These are phyloP conservation scores for Stigmatopora nigra DNA, from an alignment of 2,113 vertebrate species.

Conservation along the genomic window DNA sequence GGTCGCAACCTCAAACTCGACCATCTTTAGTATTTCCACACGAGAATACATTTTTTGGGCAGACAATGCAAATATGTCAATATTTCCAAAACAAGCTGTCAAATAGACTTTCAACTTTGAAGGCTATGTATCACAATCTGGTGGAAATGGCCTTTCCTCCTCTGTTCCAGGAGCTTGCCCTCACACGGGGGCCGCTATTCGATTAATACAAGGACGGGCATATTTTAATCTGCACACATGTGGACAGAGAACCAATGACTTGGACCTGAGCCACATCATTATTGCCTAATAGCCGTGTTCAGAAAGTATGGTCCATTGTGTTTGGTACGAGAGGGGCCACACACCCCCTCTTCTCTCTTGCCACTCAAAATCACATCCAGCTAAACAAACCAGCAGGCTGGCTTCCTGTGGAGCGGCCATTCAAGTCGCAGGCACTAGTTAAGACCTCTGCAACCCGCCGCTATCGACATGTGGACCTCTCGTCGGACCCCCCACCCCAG, in stretches of 20 bases:
- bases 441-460: constrained; percentile 75
- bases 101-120: neutral
- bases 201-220: constrained; percentile 61
- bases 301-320: constrained; percentile 73
- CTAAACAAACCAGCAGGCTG: constrained; percentile 70
- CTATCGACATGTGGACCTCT: constrained; percentile 76
- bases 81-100: neutral
- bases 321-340: constrained; percentile 65
- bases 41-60: neutral
- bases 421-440: constrained; percentile 74
- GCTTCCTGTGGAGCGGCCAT: constrained; percentile 66
- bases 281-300: constrained; percentile 70
- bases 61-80: neutral
- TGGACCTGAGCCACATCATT: constrained; percentile 68
- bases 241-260: constrained; percentile 47
- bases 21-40: neutral
- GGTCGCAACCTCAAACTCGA: neutral
- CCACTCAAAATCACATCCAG: constrained; percentile 72
- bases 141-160: constrained; percentile 7
- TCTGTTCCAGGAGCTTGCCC: constrained; percentile 24
- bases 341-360: constrained; percentile 67
- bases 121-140: neutral
- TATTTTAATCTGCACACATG: constrained; percentile 65
- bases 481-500: constrained; percentile 37
- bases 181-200: constrained; percentile 48